A percentile compares a stretch with the other conserved stretches of the same genome.
phyloP scores from a whole-genome alignment of 2,888 invertebrate species.

The Dicyrtomina minuta region DNA sequence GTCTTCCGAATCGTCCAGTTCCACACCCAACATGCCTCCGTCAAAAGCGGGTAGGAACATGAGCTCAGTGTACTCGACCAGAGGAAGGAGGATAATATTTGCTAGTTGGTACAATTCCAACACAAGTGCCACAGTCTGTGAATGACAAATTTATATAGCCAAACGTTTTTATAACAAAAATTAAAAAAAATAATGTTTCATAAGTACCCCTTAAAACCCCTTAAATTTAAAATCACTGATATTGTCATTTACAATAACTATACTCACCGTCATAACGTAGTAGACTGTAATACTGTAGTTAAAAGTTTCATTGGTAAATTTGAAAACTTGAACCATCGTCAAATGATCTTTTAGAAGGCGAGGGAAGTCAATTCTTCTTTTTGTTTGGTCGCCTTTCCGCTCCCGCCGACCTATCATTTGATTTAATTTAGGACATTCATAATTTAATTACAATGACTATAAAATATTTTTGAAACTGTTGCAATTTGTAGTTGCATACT shows the following conservation, averaged over 20 bases:
- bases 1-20: background rate
- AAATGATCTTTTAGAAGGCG: slow-evolving; percentile 45
- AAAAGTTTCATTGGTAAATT: slow-evolving; percentile 45
- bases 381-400: slow-evolving; percentile 30
- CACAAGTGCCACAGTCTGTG: background rate
- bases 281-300: slow-evolving; percentile 36
- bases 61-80: slow-evolving; percentile 13
- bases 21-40: slow-evolving; percentile 1
- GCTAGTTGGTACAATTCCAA: slow-evolving; percentile 10
- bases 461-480: slow-evolving; percentile 33
- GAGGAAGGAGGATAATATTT: background rate
- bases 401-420: too few relatives aligned
- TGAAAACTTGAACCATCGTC: slow-evolving; percentile 43
- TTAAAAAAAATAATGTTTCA: background rate
- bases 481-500: slow-evolving; percentile 22
- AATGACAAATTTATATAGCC: background rate
- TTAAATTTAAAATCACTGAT: too few relatives aligned
- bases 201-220: too few relatives aligned
- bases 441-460: background rate
- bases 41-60: slow-evolving; percentile 4
- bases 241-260: too few relatives aligned
- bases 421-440: slow-evolving; percentile 2
- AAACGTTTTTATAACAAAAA: background rate
- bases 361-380: slow-evolving; percentile 32
- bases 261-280: slow-evolving; percentile 39